These are phyloP conservation scores for Micromys minutus DNA, from an alignment of 2,113 vertebrate genomes.

Conservation along the genomic window DNA sequence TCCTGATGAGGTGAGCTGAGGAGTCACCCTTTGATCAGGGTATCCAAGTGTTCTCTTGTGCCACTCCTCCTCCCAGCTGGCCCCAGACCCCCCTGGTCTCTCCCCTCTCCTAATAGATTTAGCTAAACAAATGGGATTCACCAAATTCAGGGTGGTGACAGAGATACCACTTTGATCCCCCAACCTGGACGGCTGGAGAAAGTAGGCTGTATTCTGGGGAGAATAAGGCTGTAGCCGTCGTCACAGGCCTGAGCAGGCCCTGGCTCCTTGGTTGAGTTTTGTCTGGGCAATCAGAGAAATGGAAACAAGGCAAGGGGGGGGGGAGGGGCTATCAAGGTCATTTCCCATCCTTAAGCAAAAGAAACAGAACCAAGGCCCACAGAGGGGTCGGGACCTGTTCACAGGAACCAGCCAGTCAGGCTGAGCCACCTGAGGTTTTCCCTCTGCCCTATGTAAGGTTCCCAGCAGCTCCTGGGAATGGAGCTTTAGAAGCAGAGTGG, in stretches of 20 bases:
- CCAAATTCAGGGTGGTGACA: background rate
- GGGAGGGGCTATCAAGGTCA: background rate
- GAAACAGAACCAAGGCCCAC: background rate
- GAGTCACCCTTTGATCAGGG: background rate
- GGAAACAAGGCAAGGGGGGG: background rate
- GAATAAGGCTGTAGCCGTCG: background rate
- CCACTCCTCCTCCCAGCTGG: background rate
- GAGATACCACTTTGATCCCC: background rate
- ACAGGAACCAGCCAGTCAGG: background rate
- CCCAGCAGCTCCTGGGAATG: background rate
- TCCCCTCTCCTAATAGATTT: background rate
- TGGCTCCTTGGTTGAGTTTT: background rate
- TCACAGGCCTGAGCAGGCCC: background rate
- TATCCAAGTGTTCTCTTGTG: background rate
- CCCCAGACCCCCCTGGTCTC: background rate
- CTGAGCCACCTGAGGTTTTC: background rate
- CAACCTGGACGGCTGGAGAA: background rate
- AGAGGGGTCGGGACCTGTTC: background rate
- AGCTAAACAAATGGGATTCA: background rate
- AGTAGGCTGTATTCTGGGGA: background rate
- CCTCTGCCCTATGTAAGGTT: fast-evolving
- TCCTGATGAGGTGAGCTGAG: background rate
- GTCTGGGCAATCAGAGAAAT: background rate
- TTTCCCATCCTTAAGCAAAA: background rate
- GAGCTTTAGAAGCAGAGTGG: background rate